These are phyloP conservation scores for Cyrtorhinus lividipennis DNA, from an alignment of 1,140 invertebrate genomes.

Conservation along the genomic window DNA sequence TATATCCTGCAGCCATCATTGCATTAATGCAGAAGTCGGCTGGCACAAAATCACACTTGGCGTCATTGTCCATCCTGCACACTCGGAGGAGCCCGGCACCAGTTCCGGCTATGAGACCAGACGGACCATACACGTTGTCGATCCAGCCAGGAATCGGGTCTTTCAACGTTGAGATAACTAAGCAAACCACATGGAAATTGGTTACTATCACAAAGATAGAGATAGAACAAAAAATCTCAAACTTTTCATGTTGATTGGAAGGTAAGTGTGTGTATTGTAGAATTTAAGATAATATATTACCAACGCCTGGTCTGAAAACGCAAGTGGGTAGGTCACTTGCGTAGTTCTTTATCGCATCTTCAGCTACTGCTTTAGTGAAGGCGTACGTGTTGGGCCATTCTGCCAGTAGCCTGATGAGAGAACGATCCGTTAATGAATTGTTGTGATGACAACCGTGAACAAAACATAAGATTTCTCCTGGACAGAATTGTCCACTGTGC, in stretches of 20 bases:
- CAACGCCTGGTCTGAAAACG: constrained; percentile 38
- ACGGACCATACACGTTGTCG: constrained; percentile 62
- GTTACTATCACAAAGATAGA: no score
- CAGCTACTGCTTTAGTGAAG: constrained; percentile 49
- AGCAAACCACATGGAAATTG: not conserved
- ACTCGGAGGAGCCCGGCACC: constrained; percentile 48
- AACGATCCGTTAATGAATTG: no score
- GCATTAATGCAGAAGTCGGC: constrained; percentile 63
- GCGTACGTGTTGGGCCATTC: constrained; percentile 53
- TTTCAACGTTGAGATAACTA: constrained; percentile 30
- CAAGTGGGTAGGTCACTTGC: constrained; percentile 41
- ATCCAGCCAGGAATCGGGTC: constrained; percentile 48
- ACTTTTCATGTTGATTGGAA: no score
- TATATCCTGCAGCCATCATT: constrained; percentile 56
- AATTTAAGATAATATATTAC: constrained; percentile 26
- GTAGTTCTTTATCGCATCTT: constrained; percentile 38
- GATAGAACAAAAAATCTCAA: no score
- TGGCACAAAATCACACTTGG: constrained; percentile 56
- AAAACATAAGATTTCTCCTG: not conserved
- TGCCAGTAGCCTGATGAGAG: constrained; percentile 34
- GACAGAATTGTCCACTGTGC: not conserved
- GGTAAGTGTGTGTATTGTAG: not conserved
- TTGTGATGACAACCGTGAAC: no score
- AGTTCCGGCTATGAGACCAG: constrained; percentile 38
- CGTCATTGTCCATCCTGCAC: constrained; percentile 38